Conservation (phyloP, 2,113 vertebrate genomes). For the Macroglossus sobrinus region DNA sequence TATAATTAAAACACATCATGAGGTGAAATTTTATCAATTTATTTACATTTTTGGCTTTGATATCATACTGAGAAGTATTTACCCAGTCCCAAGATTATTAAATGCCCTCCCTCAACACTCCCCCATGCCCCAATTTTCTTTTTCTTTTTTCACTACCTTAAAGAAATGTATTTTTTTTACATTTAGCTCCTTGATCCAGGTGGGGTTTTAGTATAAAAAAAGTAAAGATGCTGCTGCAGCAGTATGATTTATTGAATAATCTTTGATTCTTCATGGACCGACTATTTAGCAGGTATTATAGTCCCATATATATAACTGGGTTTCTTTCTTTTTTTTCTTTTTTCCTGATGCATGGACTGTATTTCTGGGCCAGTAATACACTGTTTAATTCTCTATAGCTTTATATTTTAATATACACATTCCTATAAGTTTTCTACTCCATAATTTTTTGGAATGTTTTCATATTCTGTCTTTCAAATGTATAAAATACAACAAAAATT, state of each 20-base stretch:
- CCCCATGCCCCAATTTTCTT: not conserved
- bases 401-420: slow-evolving; percentile 5
- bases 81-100: not conserved
- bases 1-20: not conserved
- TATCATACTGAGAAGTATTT: not conserved
- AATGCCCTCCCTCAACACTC: not conserved
- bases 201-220: slow-evolving; percentile 7
- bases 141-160: not conserved
- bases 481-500: not conserved
- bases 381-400: not conserved
- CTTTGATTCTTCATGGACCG: not conserved
- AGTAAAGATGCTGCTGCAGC: not conserved
- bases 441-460: not conserved
- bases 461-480: not conserved
- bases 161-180: not conserved
- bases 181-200: not conserved
- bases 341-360: not conserved
- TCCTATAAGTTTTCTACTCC: not conserved
- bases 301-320: not conserved
- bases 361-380: not conserved
- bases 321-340: slow-evolving; percentile 23
- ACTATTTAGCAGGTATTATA: not conserved
- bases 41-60: slow-evolving; percentile 20
- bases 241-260: not conserved
- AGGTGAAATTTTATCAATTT: not conserved